Evolutionary conservation across 1,140 invertebrate species (phyloP).

Genomic region (Cydia pomonella): DNA sequence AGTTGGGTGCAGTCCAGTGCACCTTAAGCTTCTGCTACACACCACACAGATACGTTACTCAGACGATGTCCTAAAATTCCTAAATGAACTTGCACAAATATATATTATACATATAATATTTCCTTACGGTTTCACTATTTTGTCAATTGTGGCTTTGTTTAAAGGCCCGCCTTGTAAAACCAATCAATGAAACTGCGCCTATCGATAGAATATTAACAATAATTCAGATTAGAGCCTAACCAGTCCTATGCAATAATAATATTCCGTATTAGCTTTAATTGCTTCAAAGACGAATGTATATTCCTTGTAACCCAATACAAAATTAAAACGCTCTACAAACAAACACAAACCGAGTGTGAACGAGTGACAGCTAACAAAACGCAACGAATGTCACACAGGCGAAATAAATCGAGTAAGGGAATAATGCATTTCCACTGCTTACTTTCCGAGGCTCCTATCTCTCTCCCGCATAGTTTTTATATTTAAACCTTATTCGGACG

Average conservation of each 20-base stretch:
- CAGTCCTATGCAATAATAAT: neutral
- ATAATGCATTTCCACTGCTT: constrained; percentile 47
- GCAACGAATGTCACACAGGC: constrained; percentile 53
- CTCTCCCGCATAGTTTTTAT: neutral
- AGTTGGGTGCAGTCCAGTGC: too few species aligned
- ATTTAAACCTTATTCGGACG: neutral
- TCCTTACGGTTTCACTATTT: too few species aligned
- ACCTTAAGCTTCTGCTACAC: too few species aligned
- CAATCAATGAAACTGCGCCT: too few species aligned
- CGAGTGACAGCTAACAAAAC: constrained; percentile 58
- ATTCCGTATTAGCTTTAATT: neutral
- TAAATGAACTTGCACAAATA: too few species aligned
- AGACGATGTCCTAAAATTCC: too few species aligned
- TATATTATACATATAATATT: too few species aligned
- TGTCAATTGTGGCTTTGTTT: too few species aligned
- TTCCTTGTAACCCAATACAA: constrained; percentile 19
- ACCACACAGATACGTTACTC: too few species aligned
- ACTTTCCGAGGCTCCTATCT: neutral
- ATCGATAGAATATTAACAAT: too few species aligned
- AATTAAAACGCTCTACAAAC: constrained; percentile 25
- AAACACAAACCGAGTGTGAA: constrained; percentile 44
- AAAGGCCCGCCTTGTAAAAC: too few species aligned
- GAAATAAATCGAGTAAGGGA: constrained; percentile 55
- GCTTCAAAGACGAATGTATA: constrained; percentile 1
- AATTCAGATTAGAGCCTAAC: too few species aligned